Conservation (phyloP, 2,888 invertebrate genomes). For the Drosophila testacea region DNA sequence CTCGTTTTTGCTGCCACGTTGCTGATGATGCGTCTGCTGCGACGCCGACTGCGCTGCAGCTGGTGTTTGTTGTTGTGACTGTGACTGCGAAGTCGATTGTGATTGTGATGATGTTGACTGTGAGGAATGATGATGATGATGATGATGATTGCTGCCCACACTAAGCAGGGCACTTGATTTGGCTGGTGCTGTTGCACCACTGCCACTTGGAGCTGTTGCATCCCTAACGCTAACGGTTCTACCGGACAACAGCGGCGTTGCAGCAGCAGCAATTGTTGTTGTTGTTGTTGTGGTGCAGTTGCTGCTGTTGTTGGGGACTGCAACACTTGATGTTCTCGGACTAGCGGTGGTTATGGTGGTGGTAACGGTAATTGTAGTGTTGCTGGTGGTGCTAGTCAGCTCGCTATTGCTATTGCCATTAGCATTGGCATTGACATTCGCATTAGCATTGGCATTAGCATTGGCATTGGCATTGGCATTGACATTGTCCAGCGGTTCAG, state of each 20-base stretch:
- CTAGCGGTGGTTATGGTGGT: constrained; percentile 22
- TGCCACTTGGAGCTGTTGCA: constrained; percentile 32
- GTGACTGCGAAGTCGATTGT: constrained; percentile 26
- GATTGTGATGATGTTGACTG: constrained; percentile 23
- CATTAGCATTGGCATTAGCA: constrained; percentile 35
- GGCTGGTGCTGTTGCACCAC: constrained; percentile 31
- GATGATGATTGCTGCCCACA: constrained; percentile 66
- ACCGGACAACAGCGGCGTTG: constrained; percentile 39
- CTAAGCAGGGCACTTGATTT: constrained; percentile 61
- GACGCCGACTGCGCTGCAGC: not conserved
- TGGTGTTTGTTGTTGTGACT: constrained; percentile 1
- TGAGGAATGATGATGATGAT: constrained; percentile 57
- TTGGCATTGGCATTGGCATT: constrained; percentile 42
- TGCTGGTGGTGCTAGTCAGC: constrained; percentile 17
- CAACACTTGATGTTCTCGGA: constrained; percentile 16
- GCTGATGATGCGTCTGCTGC: constrained; percentile 47
- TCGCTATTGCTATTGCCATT: constrained; percentile 25
- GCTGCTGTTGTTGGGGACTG: constrained; percentile 18
- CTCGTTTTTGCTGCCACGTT: constrained; percentile 86
- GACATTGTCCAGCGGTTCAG: constrained; percentile 51
- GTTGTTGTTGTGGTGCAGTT: constrained; percentile 19
- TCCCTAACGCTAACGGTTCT: constrained; percentile 39
- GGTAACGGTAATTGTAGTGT: constrained; percentile 19
- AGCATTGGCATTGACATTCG: constrained; percentile 42
- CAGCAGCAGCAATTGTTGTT: constrained; percentile 27